Percentiles rank a stretch among this genome's conserved stretches.
Evolutionary conservation across 2,797 vertebrate species (phyloP).

Genomic region (Rhabdophis nuchalis): DNA sequence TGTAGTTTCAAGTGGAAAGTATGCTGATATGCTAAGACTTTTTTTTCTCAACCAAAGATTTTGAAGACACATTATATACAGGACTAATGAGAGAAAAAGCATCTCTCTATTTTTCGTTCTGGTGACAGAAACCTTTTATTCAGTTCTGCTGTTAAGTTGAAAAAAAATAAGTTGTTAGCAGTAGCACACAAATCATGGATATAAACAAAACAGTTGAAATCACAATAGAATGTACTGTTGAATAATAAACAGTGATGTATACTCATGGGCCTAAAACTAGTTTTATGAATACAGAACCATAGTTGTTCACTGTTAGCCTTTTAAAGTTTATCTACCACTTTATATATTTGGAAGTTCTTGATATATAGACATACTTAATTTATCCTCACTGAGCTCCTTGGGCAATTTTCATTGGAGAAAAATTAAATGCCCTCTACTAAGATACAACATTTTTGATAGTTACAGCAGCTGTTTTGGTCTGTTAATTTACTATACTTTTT

Average conservation of each 20-base stretch:
- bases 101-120: neutral
- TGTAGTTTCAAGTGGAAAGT: neutral
- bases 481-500: neutral
- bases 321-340: neutral
- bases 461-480: neutral
- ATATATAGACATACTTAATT: neutral
- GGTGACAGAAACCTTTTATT: neutral
- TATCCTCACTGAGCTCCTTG: neutral
- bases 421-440: neutral
- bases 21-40: neutral
- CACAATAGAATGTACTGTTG: neutral
- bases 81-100: neutral
- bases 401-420: neutral
- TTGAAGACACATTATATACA: neutral
- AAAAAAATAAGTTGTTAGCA: neutral
- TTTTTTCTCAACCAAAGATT: neutral
- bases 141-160: neutral
- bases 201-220: neutral
- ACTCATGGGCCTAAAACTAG: neutral
- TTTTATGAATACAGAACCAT: neutral
- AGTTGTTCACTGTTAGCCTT: neutral
- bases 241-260: neutral
- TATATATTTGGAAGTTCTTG: neutral
- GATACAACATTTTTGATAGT: neutral
- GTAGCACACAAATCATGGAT: neutral